A percentile compares a stretch with the other conserved stretches of the same genome.
Evolutionary conservation across 2,888 invertebrate species (phyloP).

Genomic region (Petrophora chlorosata): DNA sequence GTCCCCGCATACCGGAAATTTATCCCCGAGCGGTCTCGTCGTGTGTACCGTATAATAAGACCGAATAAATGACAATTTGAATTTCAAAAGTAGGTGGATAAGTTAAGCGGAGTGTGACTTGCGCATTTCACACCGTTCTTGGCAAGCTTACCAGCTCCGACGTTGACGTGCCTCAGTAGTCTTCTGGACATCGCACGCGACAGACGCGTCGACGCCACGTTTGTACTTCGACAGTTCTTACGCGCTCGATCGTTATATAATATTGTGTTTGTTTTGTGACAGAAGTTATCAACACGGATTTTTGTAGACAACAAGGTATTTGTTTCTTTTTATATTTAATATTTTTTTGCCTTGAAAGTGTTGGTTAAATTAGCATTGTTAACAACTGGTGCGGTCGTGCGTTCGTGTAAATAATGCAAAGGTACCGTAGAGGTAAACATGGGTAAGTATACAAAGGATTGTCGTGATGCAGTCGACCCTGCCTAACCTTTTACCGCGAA

Average conservation of each 20-base stretch:
- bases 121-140: conserved; percentile 77
- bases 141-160: conserved; percentile 57
- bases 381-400: conserved; percentile 21
- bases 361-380: conserved; percentile 25
- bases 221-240: conserved; percentile 59
- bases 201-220: conserved; percentile 48
- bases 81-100: conserved; percentile 73
- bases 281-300: conserved; percentile 32
- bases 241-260: conserved; percentile 76
- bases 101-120: conserved; percentile 76
- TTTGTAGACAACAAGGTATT: conserved; percentile 30
- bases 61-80: conserved; percentile 69
- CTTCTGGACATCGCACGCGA: conserved; percentile 45
- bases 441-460: conserved; percentile 31
- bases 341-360: neutral
- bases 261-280: conserved; percentile 71
- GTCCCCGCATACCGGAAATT: conserved; percentile 51
- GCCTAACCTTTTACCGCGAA: conserved; percentile 25
- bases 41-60: conserved; percentile 63
- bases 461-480: conserved; percentile 33
- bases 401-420: conserved; percentile 35
- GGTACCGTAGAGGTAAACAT: conserved; percentile 37
- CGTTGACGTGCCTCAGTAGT: conserved; percentile 68
- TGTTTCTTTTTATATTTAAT: conserved; percentile 6
- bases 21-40: conserved; percentile 47